Conservation (phyloP, 2,797 vertebrate species). For the Dipus sagitta region DNA sequence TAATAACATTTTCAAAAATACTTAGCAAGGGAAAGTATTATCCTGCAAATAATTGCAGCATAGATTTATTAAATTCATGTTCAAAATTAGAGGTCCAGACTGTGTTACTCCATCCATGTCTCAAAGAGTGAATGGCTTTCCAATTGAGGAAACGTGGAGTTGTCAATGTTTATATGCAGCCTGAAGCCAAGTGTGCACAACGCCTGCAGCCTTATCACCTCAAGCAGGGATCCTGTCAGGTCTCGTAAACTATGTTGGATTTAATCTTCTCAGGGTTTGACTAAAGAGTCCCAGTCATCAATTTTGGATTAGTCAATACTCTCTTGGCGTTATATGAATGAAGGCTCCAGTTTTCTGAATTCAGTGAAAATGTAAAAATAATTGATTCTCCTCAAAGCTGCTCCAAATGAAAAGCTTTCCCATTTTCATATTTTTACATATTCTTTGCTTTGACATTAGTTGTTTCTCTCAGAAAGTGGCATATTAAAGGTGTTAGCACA, state of each 20-base stretch:
- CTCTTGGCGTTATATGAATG: constrained; percentile 1
- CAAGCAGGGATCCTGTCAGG: constrained; percentile 58
- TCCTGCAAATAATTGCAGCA: neutral
- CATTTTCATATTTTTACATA: constrained; percentile 31
- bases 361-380: neutral
- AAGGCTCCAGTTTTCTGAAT: constrained; percentile 59
- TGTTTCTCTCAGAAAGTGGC: constrained; percentile 26
- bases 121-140: constrained; percentile 28
- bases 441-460: constrained; percentile 43
- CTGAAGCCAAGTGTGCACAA: neutral
- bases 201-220: constrained; percentile 16
- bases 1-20: neutral
- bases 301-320: constrained; percentile 19
- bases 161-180: constrained; percentile 58
- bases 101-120: neutral
- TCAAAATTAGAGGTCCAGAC: constrained; percentile 35
- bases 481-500: neutral
- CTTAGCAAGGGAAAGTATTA: neutral
- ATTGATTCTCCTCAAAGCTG: constrained; percentile 33
- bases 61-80: neutral
- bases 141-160: constrained; percentile 47
- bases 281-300: neutral
- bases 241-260: constrained; percentile 6
- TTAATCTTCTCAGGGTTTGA: constrained; percentile 53
- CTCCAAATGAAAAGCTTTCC: constrained; percentile 28